Evolutionary conservation across 2,888 invertebrate genomes (phyloP).

Genomic region (Serrognathus titanus): DNA sequence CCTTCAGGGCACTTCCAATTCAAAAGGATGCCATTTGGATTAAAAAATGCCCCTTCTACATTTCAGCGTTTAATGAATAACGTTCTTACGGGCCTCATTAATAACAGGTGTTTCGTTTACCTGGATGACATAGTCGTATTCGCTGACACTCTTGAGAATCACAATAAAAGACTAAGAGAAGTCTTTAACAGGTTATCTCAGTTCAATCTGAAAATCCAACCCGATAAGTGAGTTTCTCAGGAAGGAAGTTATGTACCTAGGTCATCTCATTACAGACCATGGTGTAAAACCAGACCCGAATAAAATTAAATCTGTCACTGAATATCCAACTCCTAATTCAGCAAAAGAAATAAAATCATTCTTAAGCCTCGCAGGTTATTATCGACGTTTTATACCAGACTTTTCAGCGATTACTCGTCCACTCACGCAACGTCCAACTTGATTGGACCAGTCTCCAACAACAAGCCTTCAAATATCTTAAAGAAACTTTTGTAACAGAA

Average conservation of each 20-base stretch:
- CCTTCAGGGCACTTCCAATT: too few relatives aligned
- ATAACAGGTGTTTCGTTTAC: not conserved
- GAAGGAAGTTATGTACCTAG: conserved; percentile 28
- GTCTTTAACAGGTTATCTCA: too few relatives aligned
- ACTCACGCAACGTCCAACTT: conserved; percentile 22
- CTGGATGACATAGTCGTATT: too few relatives aligned
- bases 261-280: conserved; percentile 27
- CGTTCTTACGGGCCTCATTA: too few relatives aligned
- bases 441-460: conserved; percentile 13
- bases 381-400: conserved; percentile 39
- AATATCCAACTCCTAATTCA: conserved; percentile 14
- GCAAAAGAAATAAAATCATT: conserved; percentile 29
- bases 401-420: conserved; percentile 35
- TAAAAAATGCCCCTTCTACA: too few relatives aligned
- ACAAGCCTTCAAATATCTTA: conserved; percentile 17
- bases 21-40: too few relatives aligned
- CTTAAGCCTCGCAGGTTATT: conserved; percentile 39
- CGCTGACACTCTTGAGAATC: too few relatives aligned
- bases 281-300: conserved; percentile 27
- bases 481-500: conserved; percentile 24
- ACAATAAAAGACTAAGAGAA: too few relatives aligned
- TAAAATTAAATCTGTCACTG: conserved; percentile 14
- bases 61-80: too few relatives aligned
- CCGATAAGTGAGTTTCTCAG: too few relatives aligned
- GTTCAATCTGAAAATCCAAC: too few relatives aligned